Conservation (phyloP, 1,140 invertebrate species). For the Sesamia nonagrioides region DNA sequence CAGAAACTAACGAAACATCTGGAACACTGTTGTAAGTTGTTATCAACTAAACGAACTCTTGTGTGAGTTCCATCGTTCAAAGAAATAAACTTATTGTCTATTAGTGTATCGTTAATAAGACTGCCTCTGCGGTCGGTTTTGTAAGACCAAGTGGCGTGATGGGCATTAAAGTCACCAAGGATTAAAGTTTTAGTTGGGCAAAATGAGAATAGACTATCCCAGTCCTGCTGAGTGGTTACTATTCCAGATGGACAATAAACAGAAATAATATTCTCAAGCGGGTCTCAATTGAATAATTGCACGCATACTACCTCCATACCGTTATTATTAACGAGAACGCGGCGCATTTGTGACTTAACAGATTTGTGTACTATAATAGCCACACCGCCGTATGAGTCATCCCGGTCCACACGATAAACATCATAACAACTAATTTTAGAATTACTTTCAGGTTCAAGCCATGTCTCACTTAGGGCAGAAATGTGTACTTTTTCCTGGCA, state of each 20-base stretch:
- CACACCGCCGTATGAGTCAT: conserved; percentile 46
- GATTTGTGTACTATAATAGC: conserved; percentile 40
- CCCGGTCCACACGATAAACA: conserved; percentile 31
- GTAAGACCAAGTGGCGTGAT: conserved; percentile 38
- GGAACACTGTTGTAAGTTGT: conserved; percentile 29
- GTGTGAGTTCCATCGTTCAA: conserved; percentile 25
- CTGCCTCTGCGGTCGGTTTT: conserved; percentile 36
- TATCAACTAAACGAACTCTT: conserved; percentile 35
- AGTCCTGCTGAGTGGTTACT: not conserved
- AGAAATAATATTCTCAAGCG: conserved; percentile 41
- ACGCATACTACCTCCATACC: conserved; percentile 40
- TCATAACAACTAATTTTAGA: conserved; percentile 38
- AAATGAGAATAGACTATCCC: conserved; percentile 16
- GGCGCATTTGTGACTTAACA: not conserved
- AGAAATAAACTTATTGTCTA: conserved; percentile 26
- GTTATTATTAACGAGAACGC: not conserved
- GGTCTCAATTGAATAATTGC: conserved; percentile 39
- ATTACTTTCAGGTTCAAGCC: no score
- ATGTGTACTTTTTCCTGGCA: no score
- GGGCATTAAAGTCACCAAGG: conserved; percentile 18
- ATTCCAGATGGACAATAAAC: no score
- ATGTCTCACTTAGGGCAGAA: no score
- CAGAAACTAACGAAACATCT: not conserved
- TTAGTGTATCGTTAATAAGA: conserved; percentile 27
- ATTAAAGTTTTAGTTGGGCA: not conserved